Evolutionary conservation across 2,888 invertebrate genomes (phyloP), one percentile per base, ranked within the genome.

Genomic region (Dynastes maya): DNA sequence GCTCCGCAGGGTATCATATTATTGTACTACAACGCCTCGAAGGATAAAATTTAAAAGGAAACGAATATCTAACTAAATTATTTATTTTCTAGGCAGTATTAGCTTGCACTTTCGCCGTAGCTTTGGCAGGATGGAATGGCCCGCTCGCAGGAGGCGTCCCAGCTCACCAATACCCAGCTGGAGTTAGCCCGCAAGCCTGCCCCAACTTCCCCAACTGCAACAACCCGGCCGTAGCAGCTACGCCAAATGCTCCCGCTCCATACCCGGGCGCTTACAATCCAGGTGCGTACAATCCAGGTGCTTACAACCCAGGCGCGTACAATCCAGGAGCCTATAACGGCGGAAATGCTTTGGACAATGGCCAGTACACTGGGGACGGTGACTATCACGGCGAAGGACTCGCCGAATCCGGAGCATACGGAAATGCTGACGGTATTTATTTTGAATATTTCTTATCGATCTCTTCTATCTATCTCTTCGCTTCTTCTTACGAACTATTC

Each of bases 371-470:
- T 80, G 88, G 88, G 70, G 88, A 88, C 83, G 88, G 88, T 68
- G 89, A 89, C 82, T 89, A 88, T 84, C 88, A 84, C 80, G 89
- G 89, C 13, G 89, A 89, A 86, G 89, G 89, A 77, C 85, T 89
- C 32, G 87, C 87, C 64, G 89, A 89, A 84, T 86, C 89, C 82
- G 88, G 88, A 76, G 88, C 89, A 77, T 87, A 86, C 80, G 85
- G 85, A 76, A 84, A 84, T 79, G 82, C 81, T 78, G 83, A 84
- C 78, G 82, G 83, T 79, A 76, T 68, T 58, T 79, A 68, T 51
- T 63, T 67, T 76, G 45, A 45, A 45, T 45, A 1, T 40, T 67
- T 55, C 3, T 16, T 45, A 29, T 45, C 40, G 40, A 68, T 74
- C 53, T 53, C 53, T 65, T 76, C 53, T 40, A 37, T 32, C 8